A percentile compares a stretch with the other conserved stretches of the same genome.
Conservation (phyloP, 2,888 invertebrate species). For the Tipula vernalis region DNA sequence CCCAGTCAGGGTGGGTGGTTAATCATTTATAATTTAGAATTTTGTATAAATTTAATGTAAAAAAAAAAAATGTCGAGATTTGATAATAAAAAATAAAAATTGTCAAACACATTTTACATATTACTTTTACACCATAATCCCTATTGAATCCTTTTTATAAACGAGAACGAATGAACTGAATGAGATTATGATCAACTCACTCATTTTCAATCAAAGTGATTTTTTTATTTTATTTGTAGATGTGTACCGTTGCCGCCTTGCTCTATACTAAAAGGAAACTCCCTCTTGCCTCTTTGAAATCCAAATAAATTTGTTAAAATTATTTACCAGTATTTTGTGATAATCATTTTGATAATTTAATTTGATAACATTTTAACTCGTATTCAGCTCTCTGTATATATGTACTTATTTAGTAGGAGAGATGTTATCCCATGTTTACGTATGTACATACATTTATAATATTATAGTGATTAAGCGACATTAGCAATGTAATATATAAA, state of each 20-base stretch:
- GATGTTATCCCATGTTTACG: background rate
- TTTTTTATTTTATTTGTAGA: background rate
- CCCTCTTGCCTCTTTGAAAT: background rate
- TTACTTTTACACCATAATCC: background rate
- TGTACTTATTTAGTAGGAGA: background rate
- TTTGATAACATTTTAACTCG: background rate
- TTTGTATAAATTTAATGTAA: too few relatives aligned
- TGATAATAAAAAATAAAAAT: background rate
- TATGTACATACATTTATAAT: background rate
- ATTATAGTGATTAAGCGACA: background rate
- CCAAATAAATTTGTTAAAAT: background rate
- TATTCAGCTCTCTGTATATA: background rate
- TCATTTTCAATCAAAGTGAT: background rate
- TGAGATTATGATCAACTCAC: background rate
- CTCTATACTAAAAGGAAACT: background rate
- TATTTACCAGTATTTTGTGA: background rate
- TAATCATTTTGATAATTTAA: background rate
- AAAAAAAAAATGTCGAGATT: background rate
- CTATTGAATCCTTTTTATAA: background rate
- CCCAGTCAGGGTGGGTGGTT: background rate
- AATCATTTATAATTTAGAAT: background rate
- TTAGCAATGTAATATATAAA: background rate
- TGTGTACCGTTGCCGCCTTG: background rate
- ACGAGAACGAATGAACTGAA: background rate
- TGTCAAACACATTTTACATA: background rate